Evolutionary conservation across 2,797 vertebrate genomes (phyloP).

Genomic region (Anolis apletophallus): DNA sequence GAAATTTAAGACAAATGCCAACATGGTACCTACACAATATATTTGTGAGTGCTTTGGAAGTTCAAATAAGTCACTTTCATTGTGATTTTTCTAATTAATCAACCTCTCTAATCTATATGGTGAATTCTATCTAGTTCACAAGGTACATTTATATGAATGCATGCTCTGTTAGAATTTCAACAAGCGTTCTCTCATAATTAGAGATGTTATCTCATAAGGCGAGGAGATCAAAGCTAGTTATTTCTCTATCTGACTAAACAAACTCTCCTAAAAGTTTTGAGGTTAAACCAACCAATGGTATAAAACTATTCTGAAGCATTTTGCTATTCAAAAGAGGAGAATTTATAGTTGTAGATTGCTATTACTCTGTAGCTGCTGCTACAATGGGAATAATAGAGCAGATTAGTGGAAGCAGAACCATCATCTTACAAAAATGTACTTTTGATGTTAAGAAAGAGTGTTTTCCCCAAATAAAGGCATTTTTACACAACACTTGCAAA

Average conservation of each 20-base stretch:
- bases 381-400: background rate
- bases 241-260: background rate
- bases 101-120: background rate
- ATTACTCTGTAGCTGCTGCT: background rate
- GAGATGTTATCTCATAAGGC: background rate
- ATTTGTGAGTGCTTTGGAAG: background rate
- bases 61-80: background rate
- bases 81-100: background rate
- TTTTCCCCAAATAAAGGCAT: background rate
- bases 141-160: background rate
- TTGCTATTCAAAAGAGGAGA: background rate
- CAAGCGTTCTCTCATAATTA: background rate
- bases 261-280: background rate
- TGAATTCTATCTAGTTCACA: background rate
- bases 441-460: background rate
- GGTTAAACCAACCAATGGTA: background rate
- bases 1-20: background rate
- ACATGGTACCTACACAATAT: background rate
- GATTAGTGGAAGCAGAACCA: background rate
- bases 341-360: background rate
- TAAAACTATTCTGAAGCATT: background rate
- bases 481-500: background rate
- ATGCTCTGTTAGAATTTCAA: background rate
- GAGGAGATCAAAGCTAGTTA: background rate
- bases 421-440: background rate